Evolutionary conservation across 2,113 vertebrate genomes (phyloP), one percentile per base, ranked within the genome.

Genomic region (Podarcis muralis): DNA sequence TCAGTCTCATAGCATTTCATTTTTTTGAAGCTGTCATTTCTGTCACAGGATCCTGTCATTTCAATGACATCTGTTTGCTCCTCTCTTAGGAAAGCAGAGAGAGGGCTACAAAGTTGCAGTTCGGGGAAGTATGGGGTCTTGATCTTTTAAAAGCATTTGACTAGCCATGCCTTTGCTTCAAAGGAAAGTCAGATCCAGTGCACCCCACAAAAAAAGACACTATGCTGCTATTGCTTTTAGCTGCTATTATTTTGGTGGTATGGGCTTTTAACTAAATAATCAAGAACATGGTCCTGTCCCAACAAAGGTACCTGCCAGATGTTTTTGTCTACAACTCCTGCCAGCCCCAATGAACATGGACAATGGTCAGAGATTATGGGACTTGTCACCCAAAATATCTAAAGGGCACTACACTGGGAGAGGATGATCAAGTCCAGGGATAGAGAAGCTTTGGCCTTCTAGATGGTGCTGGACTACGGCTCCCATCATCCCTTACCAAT

Each of bases 31-130:
- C 93, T 96, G 94, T 95, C 91, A 94, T 76, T 91, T 92, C 91
- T 94, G 93, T 95, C 94, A 94, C 92, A 90, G 92, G 91, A 83
- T 89, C 88, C 92, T 96, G 93, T 91, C 93, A 95, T 95, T 94
- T 93, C 88, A 93, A 92, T 93, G 90, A 93, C 92, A 94, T 93
- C 92, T 96, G 83, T 93, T 94, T 88, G 87, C 92, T 93, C 92
- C 90, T 69, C 11, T 23, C 89, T 94, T 94, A 92, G 92, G 91
- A 94, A 94, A 90, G 81, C 83, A 62, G 81, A 59, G 90, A 92
- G 69, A 40, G 92, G 74, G 62, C 85, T 93, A 74, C 16, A 87
- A 95, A 94, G 88, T 91, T 94, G 43, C 85, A 77, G 30, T 92
- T 82, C 84, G 88, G 62, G 65, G 20, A 84, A 83, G 62, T 25